These are phyloP conservation scores for Drosophila percnosoma DNA, from an alignment of 2,888 invertebrate genomes.

Conservation along the genomic window DNA sequence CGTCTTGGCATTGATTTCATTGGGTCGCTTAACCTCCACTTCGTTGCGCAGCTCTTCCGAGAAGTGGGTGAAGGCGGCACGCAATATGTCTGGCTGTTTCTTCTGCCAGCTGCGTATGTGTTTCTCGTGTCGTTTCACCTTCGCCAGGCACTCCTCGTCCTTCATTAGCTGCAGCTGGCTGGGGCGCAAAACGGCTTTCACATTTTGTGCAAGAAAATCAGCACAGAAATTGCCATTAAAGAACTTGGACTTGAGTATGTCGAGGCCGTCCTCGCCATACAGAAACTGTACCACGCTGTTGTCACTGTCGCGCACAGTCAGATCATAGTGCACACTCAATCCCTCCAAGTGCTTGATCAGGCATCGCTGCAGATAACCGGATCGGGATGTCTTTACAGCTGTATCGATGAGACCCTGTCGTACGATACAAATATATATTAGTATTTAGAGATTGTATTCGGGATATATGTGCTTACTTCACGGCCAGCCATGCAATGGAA, in stretches of 20 bases:
- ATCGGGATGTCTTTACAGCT: conserved; percentile 99
- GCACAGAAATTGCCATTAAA: conserved; percentile 89
- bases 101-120: conserved; percentile 88
- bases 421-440: background rate
- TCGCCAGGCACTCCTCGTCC: conserved; percentile 86
- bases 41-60: conserved; percentile 86
- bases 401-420: conserved; percentile 97
- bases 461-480: conserved; percentile 88
- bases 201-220: conserved; percentile 93
- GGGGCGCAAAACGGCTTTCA: conserved; percentile 87
- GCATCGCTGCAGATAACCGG: conserved; percentile 98
- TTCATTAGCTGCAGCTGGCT: conserved; percentile 87
- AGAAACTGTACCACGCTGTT: conserved; percentile 95
- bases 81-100: conserved; percentile 85
- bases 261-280: conserved; percentile 97
- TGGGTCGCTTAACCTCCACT: conserved; percentile 85
- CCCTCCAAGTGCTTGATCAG: conserved; percentile 99
- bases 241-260: conserved; percentile 94
- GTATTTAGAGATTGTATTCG: background rate
- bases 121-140: conserved; percentile 87
- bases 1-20: conserved; percentile 85
- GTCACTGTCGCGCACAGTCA: conserved; percentile 98
- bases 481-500: conserved; percentile 99
- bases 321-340: conserved; percentile 95
- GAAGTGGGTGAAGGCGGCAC: conserved; percentile 87